Conservation (phyloP, 2,113 vertebrate species). For the Hassar affinis region DNA sequence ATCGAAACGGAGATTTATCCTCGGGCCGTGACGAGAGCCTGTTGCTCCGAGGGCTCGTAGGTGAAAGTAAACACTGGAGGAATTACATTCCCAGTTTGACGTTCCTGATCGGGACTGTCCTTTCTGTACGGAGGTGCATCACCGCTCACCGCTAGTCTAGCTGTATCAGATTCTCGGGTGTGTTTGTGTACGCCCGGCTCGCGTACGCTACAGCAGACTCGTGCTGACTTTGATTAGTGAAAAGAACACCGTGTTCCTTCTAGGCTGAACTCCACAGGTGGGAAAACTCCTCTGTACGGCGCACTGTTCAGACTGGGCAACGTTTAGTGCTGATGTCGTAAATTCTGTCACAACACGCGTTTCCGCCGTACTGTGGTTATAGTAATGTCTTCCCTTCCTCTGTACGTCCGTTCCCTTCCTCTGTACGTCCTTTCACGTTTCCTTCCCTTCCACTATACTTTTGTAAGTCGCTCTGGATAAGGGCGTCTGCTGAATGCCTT, state of each 20-base stretch:
- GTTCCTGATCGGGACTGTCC: neutral
- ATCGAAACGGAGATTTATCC: neutral
- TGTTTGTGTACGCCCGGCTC: neutral
- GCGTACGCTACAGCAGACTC: neutral
- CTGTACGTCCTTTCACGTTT: too few species aligned
- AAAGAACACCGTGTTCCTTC: constrained; percentile 24
- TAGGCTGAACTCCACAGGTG: neutral
- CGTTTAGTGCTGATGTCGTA: neutral
- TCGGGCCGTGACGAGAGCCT: neutral
- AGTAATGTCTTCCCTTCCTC: too few species aligned
- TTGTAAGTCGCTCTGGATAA: too few species aligned
- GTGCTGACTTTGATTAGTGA: constrained; percentile 17
- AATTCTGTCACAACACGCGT: neutral
- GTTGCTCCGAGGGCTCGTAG: neutral
- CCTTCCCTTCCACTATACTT: too few species aligned
- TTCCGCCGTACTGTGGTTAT: neutral
- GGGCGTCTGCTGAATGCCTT: too few species aligned
- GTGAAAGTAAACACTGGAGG: neutral
- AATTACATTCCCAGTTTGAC: neutral
- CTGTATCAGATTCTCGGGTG: neutral
- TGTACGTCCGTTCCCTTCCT: too few species aligned
- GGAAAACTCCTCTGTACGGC: neutral
- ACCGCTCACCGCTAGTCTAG: neutral
- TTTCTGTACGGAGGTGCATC: neutral
- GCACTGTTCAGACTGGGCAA: neutral